Percentiles rank a stretch among this genome's conserved stretches.
phyloP scores from a whole-genome alignment of 2,113 vertebrate species.

The Daboia siamensis region DNA sequence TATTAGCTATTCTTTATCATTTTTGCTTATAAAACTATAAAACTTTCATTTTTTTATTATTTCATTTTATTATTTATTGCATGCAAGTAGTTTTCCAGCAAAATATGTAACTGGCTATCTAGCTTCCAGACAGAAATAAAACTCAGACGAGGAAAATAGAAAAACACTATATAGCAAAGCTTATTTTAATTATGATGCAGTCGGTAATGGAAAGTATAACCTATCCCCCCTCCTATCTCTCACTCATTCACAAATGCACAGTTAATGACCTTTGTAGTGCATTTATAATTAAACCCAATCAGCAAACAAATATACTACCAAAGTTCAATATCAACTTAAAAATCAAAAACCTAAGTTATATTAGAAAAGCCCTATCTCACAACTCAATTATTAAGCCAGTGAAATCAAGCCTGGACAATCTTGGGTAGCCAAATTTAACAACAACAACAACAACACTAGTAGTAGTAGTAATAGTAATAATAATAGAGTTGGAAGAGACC shows the following conservation, averaged over 20 bases:
- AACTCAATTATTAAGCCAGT: background rate
- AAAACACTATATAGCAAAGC: background rate
- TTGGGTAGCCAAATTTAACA: background rate
- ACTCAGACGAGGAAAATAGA: constrained; percentile 3
- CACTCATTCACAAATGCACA: background rate
- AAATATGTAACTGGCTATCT: background rate
- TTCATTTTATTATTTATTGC: constrained; percentile 4
- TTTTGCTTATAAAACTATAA: constrained; percentile 2
- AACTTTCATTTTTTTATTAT: too few relatives aligned
- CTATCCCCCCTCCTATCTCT: background rate
- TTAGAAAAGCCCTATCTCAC: constrained; percentile 1
- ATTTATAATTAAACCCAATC: background rate
- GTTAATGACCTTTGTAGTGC: background rate
- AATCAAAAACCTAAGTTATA: background rate
- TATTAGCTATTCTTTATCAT: background rate
- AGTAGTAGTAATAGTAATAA: too few relatives aligned
- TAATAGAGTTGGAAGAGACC: too few relatives aligned
- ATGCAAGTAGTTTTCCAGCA: background rate
- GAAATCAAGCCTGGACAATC: background rate
- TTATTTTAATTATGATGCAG: constrained; percentile 9
- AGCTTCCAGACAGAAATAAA: constrained; percentile 3
- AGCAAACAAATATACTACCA: background rate
- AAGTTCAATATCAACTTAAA: background rate
- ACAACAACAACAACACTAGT: too few relatives aligned
- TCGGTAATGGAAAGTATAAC: background rate